Percentiles rank a stretch among this genome's conserved stretches.
phyloP scores from a whole-genome alignment of 2,113 vertebrate genomes.

The Chaetorhynchus papuensis region DNA sequence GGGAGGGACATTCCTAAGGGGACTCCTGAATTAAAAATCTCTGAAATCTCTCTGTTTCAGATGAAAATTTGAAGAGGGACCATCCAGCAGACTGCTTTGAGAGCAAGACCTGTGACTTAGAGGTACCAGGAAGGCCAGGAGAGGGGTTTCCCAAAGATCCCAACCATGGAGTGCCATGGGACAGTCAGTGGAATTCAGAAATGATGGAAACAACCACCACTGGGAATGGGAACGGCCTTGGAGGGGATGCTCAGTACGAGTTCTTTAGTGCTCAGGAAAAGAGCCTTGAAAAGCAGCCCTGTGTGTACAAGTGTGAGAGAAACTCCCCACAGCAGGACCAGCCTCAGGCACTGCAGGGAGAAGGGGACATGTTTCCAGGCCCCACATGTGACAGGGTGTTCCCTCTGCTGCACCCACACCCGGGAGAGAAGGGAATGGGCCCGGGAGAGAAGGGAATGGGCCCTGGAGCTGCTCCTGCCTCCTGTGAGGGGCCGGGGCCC shows the following conservation, averaged over 20 bases:
- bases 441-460: fast-evolving
- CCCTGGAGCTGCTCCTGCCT: background rate
- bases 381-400: background rate
- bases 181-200: background rate
- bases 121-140: background rate
- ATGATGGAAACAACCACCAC: background rate
- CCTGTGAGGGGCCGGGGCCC: background rate
- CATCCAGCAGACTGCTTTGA: background rate
- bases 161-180: background rate
- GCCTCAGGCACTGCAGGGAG: background rate
- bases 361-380: background rate
- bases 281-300: background rate
- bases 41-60: background rate
- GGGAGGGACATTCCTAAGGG: background rate
- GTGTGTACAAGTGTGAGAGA: background rate
- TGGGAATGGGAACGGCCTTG: fast-evolving
- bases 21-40: background rate
- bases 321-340: background rate
- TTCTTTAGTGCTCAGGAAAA: conserved; percentile 2
- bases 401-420: background rate
- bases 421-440: background rate
- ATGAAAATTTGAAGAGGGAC: background rate
- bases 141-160: background rate
- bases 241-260: background rate
- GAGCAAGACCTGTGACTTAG: background rate